A percentile compares a stretch with the other conserved stretches of the same genome.
Conservation (phyloP, 2,797 vertebrate genomes). For the Smutsia gigantea region DNA sequence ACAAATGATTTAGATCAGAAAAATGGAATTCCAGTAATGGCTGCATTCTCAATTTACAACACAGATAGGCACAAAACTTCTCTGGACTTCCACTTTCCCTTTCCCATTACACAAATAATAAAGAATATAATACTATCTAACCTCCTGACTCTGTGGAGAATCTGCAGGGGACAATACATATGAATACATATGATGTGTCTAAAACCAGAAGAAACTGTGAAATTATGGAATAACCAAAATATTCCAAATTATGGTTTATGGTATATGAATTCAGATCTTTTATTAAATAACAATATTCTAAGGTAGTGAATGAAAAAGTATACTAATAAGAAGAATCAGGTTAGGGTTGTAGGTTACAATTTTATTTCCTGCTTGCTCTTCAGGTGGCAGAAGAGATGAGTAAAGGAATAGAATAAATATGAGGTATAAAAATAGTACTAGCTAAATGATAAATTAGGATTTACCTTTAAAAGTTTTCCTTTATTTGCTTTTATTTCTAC, state of each 20-base stretch:
- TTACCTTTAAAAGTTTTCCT: slow-evolving; percentile 5
- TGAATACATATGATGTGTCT: not conserved
- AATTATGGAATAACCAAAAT: not conserved
- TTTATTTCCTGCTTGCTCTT: slow-evolving; percentile 18
- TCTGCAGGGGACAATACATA: not conserved
- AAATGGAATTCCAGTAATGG: not conserved
- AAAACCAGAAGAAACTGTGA: not conserved
- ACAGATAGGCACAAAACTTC: not conserved
- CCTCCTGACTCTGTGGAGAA: not conserved
- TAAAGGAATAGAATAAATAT: not conserved
- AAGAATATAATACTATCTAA: not conserved
- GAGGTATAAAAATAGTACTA: not conserved
- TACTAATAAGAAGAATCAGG: not conserved
- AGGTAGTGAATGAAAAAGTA: not conserved
- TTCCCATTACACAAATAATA: not conserved
- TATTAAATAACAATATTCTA: slow-evolving; percentile 12
- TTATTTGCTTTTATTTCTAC: slow-evolving; percentile 37
- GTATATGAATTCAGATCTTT: not conserved
- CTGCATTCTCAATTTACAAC: not conserved
- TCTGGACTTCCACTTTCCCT: not conserved
- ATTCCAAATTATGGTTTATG: not conserved
- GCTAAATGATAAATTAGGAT: not conserved
- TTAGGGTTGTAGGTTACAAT: not conserved
- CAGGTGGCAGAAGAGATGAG: not conserved
- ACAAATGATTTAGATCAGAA: not conserved